phyloP scores from a whole-genome alignment of 1,140 invertebrate genomes.

The Aethina tumida region DNA sequence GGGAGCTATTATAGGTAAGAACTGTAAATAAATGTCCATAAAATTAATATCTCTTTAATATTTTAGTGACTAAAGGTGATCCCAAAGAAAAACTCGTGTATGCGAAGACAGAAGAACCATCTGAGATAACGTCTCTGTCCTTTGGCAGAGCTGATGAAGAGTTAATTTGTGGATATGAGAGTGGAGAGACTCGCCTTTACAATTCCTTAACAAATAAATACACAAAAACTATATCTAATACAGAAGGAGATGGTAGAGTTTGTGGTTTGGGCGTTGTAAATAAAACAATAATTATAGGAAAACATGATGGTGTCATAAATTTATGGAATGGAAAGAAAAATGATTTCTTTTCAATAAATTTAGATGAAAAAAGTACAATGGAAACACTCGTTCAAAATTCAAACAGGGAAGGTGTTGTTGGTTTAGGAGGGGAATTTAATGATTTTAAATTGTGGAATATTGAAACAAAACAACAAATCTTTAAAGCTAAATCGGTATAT shows the following conservation, averaged over 20 bases:
- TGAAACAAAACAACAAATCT: conserved; percentile 42
- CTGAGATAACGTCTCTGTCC: conserved; percentile 44
- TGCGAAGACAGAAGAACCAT: conserved; percentile 15
- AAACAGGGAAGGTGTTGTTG: conserved; percentile 19
- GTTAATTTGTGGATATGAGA: conserved; percentile 28
- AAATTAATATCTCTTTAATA: conserved; percentile 5
- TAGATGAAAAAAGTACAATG: conserved; percentile 20
- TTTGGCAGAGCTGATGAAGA: conserved; percentile 40
- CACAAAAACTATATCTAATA: conserved; percentile 14
- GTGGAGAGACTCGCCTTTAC: conserved; percentile 23
- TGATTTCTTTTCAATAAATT: conserved; percentile 20
- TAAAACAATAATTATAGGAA: conserved; percentile 18
- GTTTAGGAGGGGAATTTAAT: conserved; percentile 47
- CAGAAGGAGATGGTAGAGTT: conserved; percentile 23
- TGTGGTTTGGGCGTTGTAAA: conserved; percentile 17
- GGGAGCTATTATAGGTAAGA: conserved; percentile 24
- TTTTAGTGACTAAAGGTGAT: conserved; percentile 23
- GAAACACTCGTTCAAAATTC: conserved; percentile 19
- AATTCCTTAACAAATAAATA: conserved; percentile 19
- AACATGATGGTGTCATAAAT: conserved; percentile 23
- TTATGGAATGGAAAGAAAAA: conserved; percentile 21
- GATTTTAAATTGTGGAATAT: conserved; percentile 67
- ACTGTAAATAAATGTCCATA: conserved; percentile 9
- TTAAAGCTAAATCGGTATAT: conserved; percentile 55
- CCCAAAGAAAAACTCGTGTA: conserved; percentile 17